Evolutionary conservation across 2,888 invertebrate species (phyloP).

Genomic region (Patella depressa): DNA sequence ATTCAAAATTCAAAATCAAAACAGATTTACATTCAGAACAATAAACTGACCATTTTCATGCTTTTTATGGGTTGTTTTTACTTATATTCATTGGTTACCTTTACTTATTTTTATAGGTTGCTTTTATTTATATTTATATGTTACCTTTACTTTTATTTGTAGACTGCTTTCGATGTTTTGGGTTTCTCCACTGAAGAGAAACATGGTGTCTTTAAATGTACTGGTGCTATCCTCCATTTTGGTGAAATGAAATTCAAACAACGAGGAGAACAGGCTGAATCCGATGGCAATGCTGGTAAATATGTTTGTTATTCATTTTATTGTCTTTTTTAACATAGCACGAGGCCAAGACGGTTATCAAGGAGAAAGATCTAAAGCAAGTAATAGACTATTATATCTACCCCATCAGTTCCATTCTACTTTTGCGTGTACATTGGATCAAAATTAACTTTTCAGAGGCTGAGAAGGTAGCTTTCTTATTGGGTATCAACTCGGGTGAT

Average conservation of each 20-base stretch:
- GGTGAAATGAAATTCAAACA: constrained; percentile 99
- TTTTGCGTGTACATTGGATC: no score
- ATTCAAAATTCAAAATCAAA: no score
- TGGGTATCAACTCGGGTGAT: constrained; percentile 87
- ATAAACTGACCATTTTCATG: no score
- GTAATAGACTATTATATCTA: no score
- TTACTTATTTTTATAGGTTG: constrained; percentile 79
- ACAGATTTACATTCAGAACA: no score
- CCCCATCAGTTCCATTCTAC: no score
- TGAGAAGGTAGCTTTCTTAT: constrained; percentile 90
- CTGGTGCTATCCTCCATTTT: constrained; percentile 98
- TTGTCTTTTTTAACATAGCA: no score
- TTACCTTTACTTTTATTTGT: background rate
- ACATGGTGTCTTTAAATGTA: constrained; percentile 95
- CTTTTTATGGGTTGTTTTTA: background rate
- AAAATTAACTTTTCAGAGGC: constrained; percentile 76
- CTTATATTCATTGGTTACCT: background rate
- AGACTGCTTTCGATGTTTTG: constrained; percentile 99
- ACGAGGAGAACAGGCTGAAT: constrained; percentile 89
- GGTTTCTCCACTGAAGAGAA: constrained; percentile 95
- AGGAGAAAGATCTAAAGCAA: no score
- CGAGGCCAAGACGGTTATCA: no score
- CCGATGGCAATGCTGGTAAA: constrained; percentile 57
- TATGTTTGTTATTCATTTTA: background rate
- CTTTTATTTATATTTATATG: constrained; percentile 76